Evolutionary conservation across 2,113 vertebrate species (phyloP).

Genomic region (Apaloderma vittatum): DNA sequence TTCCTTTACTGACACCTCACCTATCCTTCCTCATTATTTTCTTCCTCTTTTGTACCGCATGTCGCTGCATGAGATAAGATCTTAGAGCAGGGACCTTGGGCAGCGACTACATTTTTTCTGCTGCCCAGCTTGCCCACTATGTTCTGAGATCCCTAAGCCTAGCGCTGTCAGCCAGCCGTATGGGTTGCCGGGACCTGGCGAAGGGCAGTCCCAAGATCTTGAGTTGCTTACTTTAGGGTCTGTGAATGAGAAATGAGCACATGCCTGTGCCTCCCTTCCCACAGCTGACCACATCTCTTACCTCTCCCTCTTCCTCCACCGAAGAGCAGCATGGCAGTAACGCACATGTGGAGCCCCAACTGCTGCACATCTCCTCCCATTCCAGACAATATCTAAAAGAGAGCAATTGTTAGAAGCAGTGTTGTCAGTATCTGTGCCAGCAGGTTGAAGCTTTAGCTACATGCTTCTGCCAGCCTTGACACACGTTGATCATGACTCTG

Average conservation of each 20-base stretch:
- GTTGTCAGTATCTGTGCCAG: not conserved
- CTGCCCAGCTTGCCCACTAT: not conserved
- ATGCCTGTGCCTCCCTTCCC: not conserved
- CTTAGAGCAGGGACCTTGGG: not conserved
- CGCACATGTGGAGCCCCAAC: not conserved
- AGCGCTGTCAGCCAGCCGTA: not conserved
- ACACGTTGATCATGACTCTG: not conserved
- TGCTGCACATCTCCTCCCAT: constrained; percentile 34
- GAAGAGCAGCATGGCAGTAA: not conserved
- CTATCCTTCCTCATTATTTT: not conserved
- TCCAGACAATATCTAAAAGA: not conserved
- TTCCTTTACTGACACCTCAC: not conserved
- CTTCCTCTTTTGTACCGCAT: not conserved
- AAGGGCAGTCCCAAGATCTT: not conserved
- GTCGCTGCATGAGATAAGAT: not conserved
- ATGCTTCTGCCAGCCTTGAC: not conserved
- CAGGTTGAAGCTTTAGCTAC: not conserved
- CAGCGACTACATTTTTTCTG: not conserved
- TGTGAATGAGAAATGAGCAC: not conserved
- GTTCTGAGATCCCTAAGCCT: not conserved
- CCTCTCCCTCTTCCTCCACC: constrained; percentile 30
- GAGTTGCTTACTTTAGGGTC: not conserved
- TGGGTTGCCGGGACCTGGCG: not conserved
- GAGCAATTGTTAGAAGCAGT: not conserved
- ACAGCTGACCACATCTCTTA: not conserved